Evolutionary conservation across 1,140 invertebrate species (phyloP), one percentile per base, ranked within the genome.

Genomic region (Lutraria rhynchaena): DNA sequence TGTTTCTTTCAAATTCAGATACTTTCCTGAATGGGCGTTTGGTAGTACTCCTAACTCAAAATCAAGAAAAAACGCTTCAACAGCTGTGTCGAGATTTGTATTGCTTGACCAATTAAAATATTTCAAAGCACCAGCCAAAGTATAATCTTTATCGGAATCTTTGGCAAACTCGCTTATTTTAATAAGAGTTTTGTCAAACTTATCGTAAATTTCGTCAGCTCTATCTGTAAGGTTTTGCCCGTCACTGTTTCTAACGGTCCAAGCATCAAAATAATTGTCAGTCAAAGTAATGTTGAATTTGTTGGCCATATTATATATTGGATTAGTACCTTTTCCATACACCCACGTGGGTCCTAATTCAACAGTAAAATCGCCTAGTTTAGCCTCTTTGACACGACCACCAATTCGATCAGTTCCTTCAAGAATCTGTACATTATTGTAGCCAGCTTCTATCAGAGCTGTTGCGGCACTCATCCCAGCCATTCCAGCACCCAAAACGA

Each of bases 401-500:
- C 51, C 35, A 17, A 73, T 51, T 22, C 70, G 2, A 15, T 57
- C 35, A 15, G 70, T 41, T 4, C 31, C 70, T 57, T 73, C 70
- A 11, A 73, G 0, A 58, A 73, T 58, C 7, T 27, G n/a, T n/a
- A 70, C 11, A 15, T 70, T 70, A 0, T 22, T 15, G 37, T 15
- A 70, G 1, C 70, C 70, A 29, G 19, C 24, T 19, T 73, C 70
- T 11, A 22, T 5, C 33, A 73, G 27, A 9, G 51, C 29, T 35
- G 57, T 57, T 4, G 70, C 70, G 4, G 70, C 70, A 11, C 27
- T 13, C 1, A 73, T 37, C 7, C 70, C 70, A 3, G 70, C 51
- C 53, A 58, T 58, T 24, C 70, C 70, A 11, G 70, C 53, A 57
- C 70, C 70, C 24, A 73, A 29, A 11, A 73, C 41, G 3, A 58